A percentile compares a stretch with the other conserved stretches of the same genome.
Evolutionary conservation across 2,888 invertebrate genomes (phyloP).

Genomic region (Lepidochrysops patricia): DNA sequence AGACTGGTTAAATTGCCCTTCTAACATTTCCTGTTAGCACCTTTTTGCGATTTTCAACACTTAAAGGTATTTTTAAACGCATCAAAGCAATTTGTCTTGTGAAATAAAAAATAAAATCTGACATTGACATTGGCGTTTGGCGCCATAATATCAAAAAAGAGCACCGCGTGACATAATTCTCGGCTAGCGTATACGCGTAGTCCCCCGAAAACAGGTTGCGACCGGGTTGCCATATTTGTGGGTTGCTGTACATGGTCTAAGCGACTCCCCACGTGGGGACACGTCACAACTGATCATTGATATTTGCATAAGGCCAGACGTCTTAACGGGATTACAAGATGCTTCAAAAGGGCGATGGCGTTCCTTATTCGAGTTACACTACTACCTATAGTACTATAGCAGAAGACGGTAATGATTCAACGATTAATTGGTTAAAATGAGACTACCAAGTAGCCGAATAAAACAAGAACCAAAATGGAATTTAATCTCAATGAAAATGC

Average conservation of each 20-base stretch:
- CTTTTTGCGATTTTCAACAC: not conserved
- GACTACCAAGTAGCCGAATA: not conserved
- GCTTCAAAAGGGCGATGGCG: not conserved
- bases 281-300: conserved; percentile 7
- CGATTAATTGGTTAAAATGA: not conserved
- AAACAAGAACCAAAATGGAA: not conserved
- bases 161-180: conserved; percentile 33
- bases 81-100: not conserved
- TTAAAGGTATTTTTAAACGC: not conserved
- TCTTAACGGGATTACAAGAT: conserved; percentile 9
- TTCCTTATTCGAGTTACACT: not conserved
- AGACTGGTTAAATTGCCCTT: not conserved
- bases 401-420: too few relatives aligned
- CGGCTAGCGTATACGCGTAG: conserved; percentile 52
- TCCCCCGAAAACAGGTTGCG: conserved; percentile 73
- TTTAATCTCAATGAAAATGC: not conserved
- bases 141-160: conserved; percentile 24
- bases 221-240: conserved; percentile 69
- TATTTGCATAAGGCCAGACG: conserved; percentile 18
- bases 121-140: not conserved
- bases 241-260: conserved; percentile 71
- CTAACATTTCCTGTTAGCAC: not conserved
- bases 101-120: not conserved
- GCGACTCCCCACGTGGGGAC: conserved; percentile 36
- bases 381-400: too few relatives aligned